These are phyloP conservation scores for Nineta flava DNA, from an alignment of 2,888 invertebrate species.

Conservation along the genomic window DNA sequence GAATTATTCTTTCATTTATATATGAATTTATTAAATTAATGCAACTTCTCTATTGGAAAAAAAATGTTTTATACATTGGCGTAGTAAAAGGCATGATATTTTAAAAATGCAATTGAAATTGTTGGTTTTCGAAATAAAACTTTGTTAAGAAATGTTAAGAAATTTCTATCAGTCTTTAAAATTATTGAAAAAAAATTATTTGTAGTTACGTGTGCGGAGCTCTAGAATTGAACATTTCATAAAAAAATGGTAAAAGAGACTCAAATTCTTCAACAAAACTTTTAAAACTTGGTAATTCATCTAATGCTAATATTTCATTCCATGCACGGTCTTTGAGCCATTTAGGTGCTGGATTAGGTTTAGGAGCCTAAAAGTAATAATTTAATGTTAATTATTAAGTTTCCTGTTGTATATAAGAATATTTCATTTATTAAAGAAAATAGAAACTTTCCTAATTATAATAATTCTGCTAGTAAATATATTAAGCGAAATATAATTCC, in stretches of 20 bases:
- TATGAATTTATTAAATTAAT: too few relatives aligned
- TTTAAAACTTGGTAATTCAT: conserved; percentile 42
- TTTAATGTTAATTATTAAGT: background rate
- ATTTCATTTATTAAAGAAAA: too few relatives aligned
- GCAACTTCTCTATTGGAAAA: too few relatives aligned
- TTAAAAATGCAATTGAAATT: too few relatives aligned
- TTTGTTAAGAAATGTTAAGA: background rate
- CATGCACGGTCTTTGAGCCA: conserved; percentile 73
- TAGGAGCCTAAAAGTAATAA: conserved; percentile 23
- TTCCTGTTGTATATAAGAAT: too few relatives aligned
- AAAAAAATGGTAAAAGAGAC: conserved; percentile 35
- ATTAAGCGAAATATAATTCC: too few relatives aligned
- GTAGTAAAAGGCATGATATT: too few relatives aligned
- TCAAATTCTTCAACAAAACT: conserved; percentile 46
- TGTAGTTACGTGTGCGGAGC: conserved; percentile 49
- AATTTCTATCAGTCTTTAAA: background rate
- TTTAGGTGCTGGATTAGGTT: conserved; percentile 53
- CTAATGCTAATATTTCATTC: conserved; percentile 63
- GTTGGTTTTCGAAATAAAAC: too few relatives aligned
- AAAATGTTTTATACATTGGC: too few relatives aligned
- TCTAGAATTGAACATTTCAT: conserved; percentile 44
- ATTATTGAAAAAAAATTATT: background rate
- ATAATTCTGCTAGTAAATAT: too few relatives aligned
- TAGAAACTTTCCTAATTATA: too few relatives aligned
- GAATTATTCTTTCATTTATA: too few relatives aligned